Evolutionary conservation across 1,140 invertebrate genomes (phyloP).

Genomic region (Dufourea novaeangliae): DNA sequence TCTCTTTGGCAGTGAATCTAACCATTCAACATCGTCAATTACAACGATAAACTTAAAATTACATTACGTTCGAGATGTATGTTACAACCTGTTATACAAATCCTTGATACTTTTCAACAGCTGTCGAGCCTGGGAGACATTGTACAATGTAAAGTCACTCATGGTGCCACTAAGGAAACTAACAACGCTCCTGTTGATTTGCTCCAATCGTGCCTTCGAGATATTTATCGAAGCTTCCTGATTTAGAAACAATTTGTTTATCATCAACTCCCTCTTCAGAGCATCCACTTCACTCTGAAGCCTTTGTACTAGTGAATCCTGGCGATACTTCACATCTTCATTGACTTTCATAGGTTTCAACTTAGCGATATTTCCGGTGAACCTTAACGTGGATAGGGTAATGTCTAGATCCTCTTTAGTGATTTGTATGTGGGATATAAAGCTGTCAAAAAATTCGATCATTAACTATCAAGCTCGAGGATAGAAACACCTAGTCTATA

Average conservation of each 20-base stretch:
- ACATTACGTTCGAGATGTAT: neutral
- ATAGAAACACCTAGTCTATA: no score
- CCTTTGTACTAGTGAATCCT: constrained; percentile 11
- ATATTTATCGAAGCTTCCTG: constrained; percentile 58
- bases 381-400: constrained; percentile 55
- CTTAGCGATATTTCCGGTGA: constrained; percentile 40
- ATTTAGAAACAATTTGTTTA: constrained; percentile 57
- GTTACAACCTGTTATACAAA: constrained; percentile 54
- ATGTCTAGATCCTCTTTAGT: constrained; percentile 53
- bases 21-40: neutral
- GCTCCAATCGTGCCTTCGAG: constrained; percentile 46
- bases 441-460: constrained; percentile 30
- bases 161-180: constrained; percentile 52
- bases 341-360: constrained; percentile 32
- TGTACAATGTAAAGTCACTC: constrained; percentile 53
- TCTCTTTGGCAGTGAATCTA: constrained; percentile 46
- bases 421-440: constrained; percentile 57
- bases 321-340: constrained; percentile 22
- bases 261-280: constrained; percentile 53
- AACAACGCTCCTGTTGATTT: constrained; percentile 44
- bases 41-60: neutral
- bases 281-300: constrained; percentile 41
- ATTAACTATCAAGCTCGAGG: neutral
- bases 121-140: constrained; percentile 44
- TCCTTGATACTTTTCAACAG: constrained; percentile 55